Conservation (phyloP, 2,888 invertebrate species). For the Hemicrepidius hirtus region DNA sequence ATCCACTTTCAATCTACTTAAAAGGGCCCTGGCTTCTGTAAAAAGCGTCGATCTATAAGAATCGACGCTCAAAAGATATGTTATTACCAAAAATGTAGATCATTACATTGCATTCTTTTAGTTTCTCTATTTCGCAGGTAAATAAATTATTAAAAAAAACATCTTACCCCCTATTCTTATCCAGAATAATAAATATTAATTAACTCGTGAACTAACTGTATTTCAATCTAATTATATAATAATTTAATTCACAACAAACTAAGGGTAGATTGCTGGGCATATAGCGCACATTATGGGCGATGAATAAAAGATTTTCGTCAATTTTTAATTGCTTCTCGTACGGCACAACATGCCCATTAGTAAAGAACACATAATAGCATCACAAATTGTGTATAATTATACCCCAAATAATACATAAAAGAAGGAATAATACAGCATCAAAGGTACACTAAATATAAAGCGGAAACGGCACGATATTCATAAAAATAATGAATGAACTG, state of each 20-base stretch:
- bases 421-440: conserved; percentile 52
- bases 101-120: conserved; percentile 42
- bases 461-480: conserved; percentile 51
- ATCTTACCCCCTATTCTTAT: no score
- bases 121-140: conserved; percentile 18
- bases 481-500: conserved; percentile 54
- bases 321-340: conserved; percentile 52
- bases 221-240: conserved; percentile 21
- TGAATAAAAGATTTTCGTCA: conserved; percentile 48
- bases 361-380: conserved; percentile 52
- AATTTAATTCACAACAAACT: conserved; percentile 35
- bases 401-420: conserved; percentile 52
- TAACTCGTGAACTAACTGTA: no score
- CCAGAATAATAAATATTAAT: not conserved
- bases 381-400: conserved; percentile 54
- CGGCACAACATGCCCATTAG: conserved; percentile 50
- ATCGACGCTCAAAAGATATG: conserved; percentile 69
- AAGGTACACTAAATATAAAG: conserved; percentile 49
- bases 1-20: conserved; percentile 71
- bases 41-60: conserved; percentile 69
- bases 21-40: conserved; percentile 71
- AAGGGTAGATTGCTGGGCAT: conserved; percentile 32
- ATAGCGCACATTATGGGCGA: conserved; percentile 33
- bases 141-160: conserved; percentile 17
- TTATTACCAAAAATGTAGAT: conserved; percentile 49